Base-by-base conservation (phyloP, 2,113 vertebrate genomes). In the Notarius lentiginosus region DNA sequence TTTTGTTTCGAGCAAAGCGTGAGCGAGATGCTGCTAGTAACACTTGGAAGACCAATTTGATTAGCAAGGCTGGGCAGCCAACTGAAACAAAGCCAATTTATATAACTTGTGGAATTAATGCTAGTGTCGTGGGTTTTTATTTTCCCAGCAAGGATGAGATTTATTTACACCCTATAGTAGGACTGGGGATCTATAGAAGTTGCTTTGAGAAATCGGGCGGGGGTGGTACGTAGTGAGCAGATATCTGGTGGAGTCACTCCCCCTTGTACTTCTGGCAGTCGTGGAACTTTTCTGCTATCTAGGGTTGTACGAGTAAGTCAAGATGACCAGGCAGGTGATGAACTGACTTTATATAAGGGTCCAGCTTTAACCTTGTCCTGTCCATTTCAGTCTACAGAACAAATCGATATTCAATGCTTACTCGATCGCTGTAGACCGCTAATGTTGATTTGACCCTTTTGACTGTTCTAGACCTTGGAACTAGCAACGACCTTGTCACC, bases 401-500 rank as follows among this genome's bases (percentile, higher is more conserved):
- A 70, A 77, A 90, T 88, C 82, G 14, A 88, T 90, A 81, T 14
- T 75, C 12, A 51, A 22, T 66, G 58, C 58, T 76, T 83, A 30
- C 47, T 22, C 56, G 24, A 18, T 11, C 61, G 27, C 70, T 41
- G 20, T 51, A 73, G 76, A 10, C 18, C 4, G 11, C 17, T 61
- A 61, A 15, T 80, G 89, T 82, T 87, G 41, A 79, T 80, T 86
- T 86, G 89, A 90, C 86, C 89, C 27, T 68, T 86, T 68, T 88
- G 89, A 87, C 87, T 77, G 76, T 90, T 90, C 87, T 87, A 87
- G 89, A 88, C n/a, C 82, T 84, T 88, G 76, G n/a, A 66, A 41
- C 72, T 56, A 60, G 79, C 73, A 79, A 51, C 41, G 68, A 75
- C 79, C 55, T 18, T 77, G 87, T 82, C 83, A 89, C 27, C 27